Conservation (phyloP, 2,888 invertebrate genomes). For the Hanleya hanleyi region DNA sequence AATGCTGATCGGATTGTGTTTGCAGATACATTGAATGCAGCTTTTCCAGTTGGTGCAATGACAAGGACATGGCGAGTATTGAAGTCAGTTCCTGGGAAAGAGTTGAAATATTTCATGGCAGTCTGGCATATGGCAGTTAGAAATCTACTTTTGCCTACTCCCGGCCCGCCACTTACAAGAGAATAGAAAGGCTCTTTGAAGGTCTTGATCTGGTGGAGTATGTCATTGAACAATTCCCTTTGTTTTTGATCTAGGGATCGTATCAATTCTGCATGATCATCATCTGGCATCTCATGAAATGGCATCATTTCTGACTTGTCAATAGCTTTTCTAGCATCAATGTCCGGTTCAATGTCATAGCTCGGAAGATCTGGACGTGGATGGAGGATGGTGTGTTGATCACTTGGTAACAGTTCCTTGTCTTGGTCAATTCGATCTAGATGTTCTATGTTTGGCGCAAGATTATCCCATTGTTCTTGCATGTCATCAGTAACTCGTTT, state of each 20-base stretch:
- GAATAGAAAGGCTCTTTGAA: background rate
- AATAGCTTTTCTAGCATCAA: too few species aligned
- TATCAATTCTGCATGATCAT: background rate
- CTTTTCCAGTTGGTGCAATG: background rate
- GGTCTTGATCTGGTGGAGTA: background rate
- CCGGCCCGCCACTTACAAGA: background rate
- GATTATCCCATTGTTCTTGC: background rate
- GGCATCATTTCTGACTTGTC: background rate
- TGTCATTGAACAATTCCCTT: background rate
- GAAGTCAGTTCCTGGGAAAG: background rate
- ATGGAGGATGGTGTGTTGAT: background rate
- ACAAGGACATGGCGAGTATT: background rate
- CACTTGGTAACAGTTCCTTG: background rate
- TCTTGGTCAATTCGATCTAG: background rate
- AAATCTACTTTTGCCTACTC: background rate
- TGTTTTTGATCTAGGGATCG: background rate
- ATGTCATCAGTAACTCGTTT: background rate
- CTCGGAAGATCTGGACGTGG: background rate
- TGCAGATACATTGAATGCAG: background rate
- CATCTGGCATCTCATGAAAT: background rate
- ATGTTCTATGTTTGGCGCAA: background rate
- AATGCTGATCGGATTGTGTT: background rate
- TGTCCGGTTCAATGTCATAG: background rate
- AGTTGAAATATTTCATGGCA: background rate
- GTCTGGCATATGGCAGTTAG: background rate